Conservation (phyloP, 2,888 invertebrate species). For the Tinea semifulvella region DNA sequence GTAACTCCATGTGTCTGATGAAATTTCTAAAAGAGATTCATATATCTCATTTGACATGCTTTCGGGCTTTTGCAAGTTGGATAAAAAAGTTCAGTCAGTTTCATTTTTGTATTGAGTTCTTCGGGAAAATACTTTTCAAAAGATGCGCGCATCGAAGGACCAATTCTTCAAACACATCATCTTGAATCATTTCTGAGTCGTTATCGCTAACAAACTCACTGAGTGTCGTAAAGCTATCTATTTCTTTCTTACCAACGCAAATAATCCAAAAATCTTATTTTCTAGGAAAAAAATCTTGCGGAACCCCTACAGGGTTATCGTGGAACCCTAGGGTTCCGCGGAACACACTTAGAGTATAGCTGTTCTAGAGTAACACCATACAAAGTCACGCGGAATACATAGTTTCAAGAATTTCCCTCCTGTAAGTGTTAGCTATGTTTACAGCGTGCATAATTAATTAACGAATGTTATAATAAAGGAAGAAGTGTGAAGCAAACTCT, state of each 20-base stretch:
- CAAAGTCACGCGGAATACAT: too few relatives aligned
- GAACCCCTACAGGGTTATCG: too few relatives aligned
- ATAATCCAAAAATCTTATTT: slow-evolving; percentile 26
- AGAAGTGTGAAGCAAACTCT: too few relatives aligned
- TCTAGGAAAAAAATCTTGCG: slow-evolving; percentile 23
- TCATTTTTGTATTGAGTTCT: slow-evolving; percentile 26
- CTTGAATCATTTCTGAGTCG: slow-evolving; percentile 22
- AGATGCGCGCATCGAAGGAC: slow-evolving; percentile 21
- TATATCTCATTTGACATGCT: slow-evolving; percentile 25
- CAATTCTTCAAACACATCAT: slow-evolving; percentile 24
- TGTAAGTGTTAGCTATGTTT: too few relatives aligned
- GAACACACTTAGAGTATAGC: too few relatives aligned
- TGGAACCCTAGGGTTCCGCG: too few relatives aligned
- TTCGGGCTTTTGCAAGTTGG: slow-evolving; percentile 25
- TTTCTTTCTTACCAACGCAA: slow-evolving; percentile 22
- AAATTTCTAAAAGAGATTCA: slow-evolving; percentile 21
- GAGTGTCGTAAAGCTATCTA: slow-evolving; percentile 25
- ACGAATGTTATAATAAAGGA: too few relatives aligned
- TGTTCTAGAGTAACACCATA: too few relatives aligned
- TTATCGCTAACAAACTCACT: slow-evolving; percentile 26
- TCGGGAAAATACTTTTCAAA: slow-evolving; percentile 26
- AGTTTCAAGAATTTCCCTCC: too few relatives aligned
- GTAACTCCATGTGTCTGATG: slow-evolving; percentile 26
- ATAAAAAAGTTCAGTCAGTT: slow-evolving; percentile 25
- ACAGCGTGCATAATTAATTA: too few relatives aligned